Evolutionary conservation across 2,113 vertebrate species (phyloP), one percentile per base, ranked within the genome.

Genomic region (Paracanthobrama guichenoti): DNA sequence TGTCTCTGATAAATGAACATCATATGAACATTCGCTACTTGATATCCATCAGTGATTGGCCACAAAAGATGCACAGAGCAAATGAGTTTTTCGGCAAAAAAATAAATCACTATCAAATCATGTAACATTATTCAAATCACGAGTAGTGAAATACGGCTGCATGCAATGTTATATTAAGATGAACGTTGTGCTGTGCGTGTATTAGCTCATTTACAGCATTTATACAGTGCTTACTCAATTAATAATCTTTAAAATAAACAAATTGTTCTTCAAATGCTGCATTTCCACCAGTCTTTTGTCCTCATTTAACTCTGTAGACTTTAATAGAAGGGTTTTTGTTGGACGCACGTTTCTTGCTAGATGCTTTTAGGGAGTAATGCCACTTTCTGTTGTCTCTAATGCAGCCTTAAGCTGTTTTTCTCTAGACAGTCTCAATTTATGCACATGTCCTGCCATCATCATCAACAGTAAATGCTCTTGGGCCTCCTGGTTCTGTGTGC

Each of bases 1-100:
- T 88, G 66, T 86, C 81, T 83, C 85, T 90, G 82, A 90, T 88
- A 90, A 85, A 85, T 90, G 88, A 91, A 89, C 83, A 91, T 85
- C 84, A 89, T 90, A 88, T 87, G 88, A 86, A 62, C 84, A 86
- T 90, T 89, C 82, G 66, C 88, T 86, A 85, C 88, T 87, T 86
- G 72, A 75, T 35, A 79, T 72, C 67, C 53, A 64, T 60, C 78
- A 79, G 64, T 87, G 83, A 87, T 87, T 59, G 82, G 83, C 85
- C 87, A 67, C 84, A 84, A 87, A 83, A 90, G 80, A 84, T 81
- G 84, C 62, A 85, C 24, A 69, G 42, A 84, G 53, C 81, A 67
- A 84, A 87, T 46, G 39, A 80, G 84, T 84, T 89, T 78, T 16
- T 46, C 9, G 4, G 77, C 20, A 18, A 22, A 72, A 50, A 86